Conservation (phyloP, 2,888 invertebrate species). For the Hemaris fuciformis region DNA sequence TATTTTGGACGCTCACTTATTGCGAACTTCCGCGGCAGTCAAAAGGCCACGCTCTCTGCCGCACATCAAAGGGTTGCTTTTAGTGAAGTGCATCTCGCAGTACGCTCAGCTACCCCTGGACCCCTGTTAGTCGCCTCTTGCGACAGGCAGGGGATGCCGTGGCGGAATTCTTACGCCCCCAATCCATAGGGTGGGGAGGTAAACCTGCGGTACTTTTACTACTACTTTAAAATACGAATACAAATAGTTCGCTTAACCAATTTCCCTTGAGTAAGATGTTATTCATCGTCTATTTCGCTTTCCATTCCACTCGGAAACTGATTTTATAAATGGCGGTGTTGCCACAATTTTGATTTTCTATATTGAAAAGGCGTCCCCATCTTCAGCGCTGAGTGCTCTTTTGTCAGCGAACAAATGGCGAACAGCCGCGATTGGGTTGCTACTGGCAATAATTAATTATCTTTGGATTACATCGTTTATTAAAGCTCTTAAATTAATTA, state of each 20-base stretch:
- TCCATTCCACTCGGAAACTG: constrained; percentile 14
- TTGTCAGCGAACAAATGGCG: constrained; percentile 24
- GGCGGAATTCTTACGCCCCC: too few species aligned
- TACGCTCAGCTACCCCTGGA: too few species aligned
- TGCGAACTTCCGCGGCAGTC: too few species aligned
- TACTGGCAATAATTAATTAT: constrained; percentile 52
- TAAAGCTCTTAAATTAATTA: constrained; percentile 20
- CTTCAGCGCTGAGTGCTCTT: constrained; percentile 22
- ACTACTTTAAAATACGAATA: not conserved
- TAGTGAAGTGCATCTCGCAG: too few species aligned
- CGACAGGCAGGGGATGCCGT: too few species aligned
- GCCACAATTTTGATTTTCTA: constrained; percentile 48
- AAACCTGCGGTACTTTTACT: too few species aligned
- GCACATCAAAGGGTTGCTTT: too few species aligned
- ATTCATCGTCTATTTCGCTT: not conserved
- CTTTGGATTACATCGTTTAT: constrained; percentile 23
- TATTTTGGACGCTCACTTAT: too few species aligned
- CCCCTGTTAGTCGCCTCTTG: too few species aligned
- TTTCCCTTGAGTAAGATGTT: not conserved
- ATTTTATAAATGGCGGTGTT: constrained; percentile 48
- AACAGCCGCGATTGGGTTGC: constrained; percentile 25
- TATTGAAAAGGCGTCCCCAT: constrained; percentile 49
- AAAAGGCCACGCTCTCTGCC: too few species aligned
- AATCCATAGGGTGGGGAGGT: too few species aligned
- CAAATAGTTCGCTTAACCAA: not conserved